Conservation (phyloP, 1,140 invertebrate species). For the Oreohelix idahoensis region DNA sequence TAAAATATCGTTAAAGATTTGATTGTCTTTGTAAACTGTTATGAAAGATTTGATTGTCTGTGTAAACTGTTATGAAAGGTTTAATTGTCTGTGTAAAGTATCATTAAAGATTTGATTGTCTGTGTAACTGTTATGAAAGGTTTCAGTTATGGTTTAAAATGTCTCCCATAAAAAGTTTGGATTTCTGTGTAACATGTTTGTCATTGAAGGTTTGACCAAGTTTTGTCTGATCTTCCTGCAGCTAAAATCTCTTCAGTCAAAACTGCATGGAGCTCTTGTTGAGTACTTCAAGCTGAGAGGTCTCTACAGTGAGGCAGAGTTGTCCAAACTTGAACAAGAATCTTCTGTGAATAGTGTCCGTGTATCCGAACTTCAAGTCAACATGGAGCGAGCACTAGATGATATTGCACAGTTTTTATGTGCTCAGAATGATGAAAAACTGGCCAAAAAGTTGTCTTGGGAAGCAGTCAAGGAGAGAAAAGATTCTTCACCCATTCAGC, state of each 20-base stretch:
- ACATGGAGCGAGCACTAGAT: slow-evolving; percentile 61
- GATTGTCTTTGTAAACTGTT: too few species aligned
- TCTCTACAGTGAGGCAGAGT: slow-evolving; percentile 60
- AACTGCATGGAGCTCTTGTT: slow-evolving; percentile 61
- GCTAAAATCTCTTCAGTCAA: slow-evolving; percentile 62
- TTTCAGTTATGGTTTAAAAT: too few species aligned
- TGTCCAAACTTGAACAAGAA: slow-evolving; percentile 57
- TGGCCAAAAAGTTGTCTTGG: slow-evolving; percentile 48
- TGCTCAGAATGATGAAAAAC: slow-evolving; percentile 55
- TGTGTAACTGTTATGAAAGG: too few species aligned
- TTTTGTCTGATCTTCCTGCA: slow-evolving; percentile 41
- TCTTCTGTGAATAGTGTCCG: slow-evolving; percentile 53
- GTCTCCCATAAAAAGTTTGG: too few species aligned
- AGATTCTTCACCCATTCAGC: background rate
- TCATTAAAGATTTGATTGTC: too few species aligned
- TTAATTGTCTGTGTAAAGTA: too few species aligned
- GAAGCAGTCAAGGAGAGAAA: slow-evolving; percentile 44
- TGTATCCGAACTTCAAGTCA: slow-evolving; percentile 56
- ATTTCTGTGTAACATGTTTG: too few species aligned
- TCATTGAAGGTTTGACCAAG: too few species aligned
- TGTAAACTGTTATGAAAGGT: too few species aligned
- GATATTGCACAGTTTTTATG: slow-evolving; percentile 59
- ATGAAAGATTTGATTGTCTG: too few species aligned
- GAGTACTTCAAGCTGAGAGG: slow-evolving; percentile 65
- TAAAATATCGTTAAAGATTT: too few species aligned